Evolutionary conservation across 92 coral and sea anemone genomes (phyloP).

Genomic region (Paramuricea clavata): DNA sequence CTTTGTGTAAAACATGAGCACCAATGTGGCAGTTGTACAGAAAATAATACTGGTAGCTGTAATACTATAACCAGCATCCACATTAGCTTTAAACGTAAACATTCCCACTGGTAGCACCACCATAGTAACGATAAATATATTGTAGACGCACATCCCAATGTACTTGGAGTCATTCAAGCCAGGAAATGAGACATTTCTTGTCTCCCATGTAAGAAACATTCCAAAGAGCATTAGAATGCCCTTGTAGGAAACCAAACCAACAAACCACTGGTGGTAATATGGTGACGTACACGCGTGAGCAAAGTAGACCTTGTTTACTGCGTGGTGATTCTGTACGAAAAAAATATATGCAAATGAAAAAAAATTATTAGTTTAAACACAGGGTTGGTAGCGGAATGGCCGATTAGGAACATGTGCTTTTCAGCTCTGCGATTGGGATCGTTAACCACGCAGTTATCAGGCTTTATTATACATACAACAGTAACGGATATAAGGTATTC

Average conservation of each 20-base stretch:
- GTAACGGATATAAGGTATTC: too few relatives aligned
- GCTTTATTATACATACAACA: too few relatives aligned
- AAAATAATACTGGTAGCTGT: slow-evolving; percentile 73
- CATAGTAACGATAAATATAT: slow-evolving; percentile 79
- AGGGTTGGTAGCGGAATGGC: too few relatives aligned
- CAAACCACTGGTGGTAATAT: slow-evolving; percentile 83
- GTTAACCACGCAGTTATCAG: too few relatives aligned
- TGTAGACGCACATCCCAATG: slow-evolving; percentile 94
- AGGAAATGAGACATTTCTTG: slow-evolving; percentile 90
- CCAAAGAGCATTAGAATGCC: slow-evolving; percentile 87
- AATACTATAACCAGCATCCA: slow-evolving; percentile 75
- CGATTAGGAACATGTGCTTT: too few relatives aligned
- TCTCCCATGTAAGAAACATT: slow-evolving; percentile 97
- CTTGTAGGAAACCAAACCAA: slow-evolving; percentile 81
- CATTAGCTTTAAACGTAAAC: slow-evolving; percentile 58
- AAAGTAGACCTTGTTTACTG: slow-evolving; percentile 67
- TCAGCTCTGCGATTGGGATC: too few relatives aligned
- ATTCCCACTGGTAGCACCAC: slow-evolving; percentile 80
- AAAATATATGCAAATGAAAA: background rate
- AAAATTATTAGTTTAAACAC: too few relatives aligned
- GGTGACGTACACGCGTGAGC: slow-evolving; percentile 81
- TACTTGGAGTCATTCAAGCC: slow-evolving; percentile 96
- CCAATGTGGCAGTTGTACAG: slow-evolving; percentile 84
- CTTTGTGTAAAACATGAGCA: slow-evolving; percentile 92
- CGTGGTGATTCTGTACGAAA: slow-evolving; percentile 28